Evolutionary conservation across 2,888 invertebrate genomes (phyloP), one percentile per base, ranked within the genome.

Genomic region (Iselma pallidipennis): DNA sequence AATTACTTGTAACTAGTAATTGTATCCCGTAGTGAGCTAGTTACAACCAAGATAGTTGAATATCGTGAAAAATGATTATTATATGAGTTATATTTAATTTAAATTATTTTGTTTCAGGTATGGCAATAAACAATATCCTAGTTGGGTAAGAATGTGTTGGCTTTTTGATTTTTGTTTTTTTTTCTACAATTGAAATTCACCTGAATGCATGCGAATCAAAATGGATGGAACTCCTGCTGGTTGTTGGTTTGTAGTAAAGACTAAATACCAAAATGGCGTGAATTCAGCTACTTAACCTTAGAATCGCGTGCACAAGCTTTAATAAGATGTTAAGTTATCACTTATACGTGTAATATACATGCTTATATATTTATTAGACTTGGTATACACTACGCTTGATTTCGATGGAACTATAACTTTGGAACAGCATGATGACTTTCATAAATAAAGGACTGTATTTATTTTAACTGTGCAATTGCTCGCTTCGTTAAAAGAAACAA

Each of bases 281-380:
- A 74, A 76, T 66, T 66, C 64, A 67, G 71, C 79, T 78, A 79
- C 79, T 80, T 79, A 79, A 74, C 74, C 75, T 71, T 69, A 66
- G 65, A 67, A 70, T 80, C 75, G 80, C 80, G 79, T 80, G 80
- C 76, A 72, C 66, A 71, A 69, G 69, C 67, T 76, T 80, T 80
- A 81, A 81, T 81, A 78, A 77, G 79, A 79, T 80, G 80, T 80
- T 79, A 81, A 81, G 78, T 80, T 80, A 81, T 81, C 80, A 79
- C 80, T 79, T 80, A 79, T 74, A 76, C 73, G 74, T 79, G 79
- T 80, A 80, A 80, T 80, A 80, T 78, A 80, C 79, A 77, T 79
- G 76, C 70, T 77, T 74, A 74, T 76, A 71, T 77, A 78, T 79
- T 78, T 78, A 78, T 79, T 77, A 74, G 75, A 75, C 63, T 66